These are phyloP conservation scores for Pteropus alecto DNA, from an alignment of 2,113 vertebrate species.

Conservation along the genomic window DNA sequence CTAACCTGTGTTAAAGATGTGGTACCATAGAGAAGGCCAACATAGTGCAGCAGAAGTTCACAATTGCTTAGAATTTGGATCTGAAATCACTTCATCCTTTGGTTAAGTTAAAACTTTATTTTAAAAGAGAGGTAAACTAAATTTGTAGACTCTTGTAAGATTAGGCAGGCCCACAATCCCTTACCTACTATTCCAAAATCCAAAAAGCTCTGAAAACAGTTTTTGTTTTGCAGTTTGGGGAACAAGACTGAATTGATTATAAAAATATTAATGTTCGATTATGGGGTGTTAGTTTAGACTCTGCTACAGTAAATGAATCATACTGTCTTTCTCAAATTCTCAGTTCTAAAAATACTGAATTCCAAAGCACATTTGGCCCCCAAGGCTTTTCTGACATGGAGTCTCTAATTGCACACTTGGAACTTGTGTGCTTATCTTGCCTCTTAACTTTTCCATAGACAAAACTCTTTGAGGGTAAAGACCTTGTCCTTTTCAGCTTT, in stretches of 20 bases:
- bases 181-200: not conserved
- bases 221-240: not conserved
- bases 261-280: not conserved
- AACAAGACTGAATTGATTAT: not conserved
- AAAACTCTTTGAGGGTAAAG: conserved; percentile 20
- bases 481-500: conserved; percentile 42
- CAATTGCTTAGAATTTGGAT: not conserved
- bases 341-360: not conserved
- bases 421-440: conserved; percentile 27
- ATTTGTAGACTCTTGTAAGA: not conserved
- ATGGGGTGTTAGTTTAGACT: not conserved
- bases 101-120: not conserved
- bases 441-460: not conserved
- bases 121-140: not conserved
- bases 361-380: not conserved
- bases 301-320: not conserved
- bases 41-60: not conserved
- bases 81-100: not conserved
- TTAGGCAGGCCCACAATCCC: not conserved
- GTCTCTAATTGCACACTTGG: not conserved
- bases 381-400: not conserved
- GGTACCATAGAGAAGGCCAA: not conserved
- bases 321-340: not conserved
- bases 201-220: not conserved
- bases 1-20: not conserved